These are phyloP conservation scores for Acanthopagrus latus DNA, from an alignment of 2,797 vertebrate species.

Conservation along the genomic window DNA sequence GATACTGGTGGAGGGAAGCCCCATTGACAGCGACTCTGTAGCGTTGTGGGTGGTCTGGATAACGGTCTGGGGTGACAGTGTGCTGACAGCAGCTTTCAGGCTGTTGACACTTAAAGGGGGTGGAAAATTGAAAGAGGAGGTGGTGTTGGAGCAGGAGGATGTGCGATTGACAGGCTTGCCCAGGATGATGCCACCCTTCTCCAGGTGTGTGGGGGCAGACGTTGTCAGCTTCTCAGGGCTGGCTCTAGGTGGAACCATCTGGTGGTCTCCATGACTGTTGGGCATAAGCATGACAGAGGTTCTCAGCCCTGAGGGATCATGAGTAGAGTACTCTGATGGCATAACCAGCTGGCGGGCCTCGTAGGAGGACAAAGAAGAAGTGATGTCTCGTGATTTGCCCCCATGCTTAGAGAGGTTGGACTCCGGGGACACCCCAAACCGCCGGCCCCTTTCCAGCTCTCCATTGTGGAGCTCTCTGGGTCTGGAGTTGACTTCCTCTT, in stretches of 20 bases:
- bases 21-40: constrained; percentile 91
- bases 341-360: constrained; percentile 92
- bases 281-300: constrained; percentile 94
- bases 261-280: constrained; percentile 90
- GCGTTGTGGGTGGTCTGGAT: constrained; percentile 95
- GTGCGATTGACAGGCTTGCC: constrained; percentile 90
- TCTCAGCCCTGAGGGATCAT: constrained; percentile 89
- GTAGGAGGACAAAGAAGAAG: constrained; percentile 78
- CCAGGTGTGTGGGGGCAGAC: constrained; percentile 82
- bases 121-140: constrained; percentile 88
- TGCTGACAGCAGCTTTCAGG: constrained; percentile 87
- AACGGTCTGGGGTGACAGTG: constrained; percentile 92
- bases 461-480: constrained; percentile 94
- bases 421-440: constrained; percentile 79
- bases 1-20: constrained; percentile 90
- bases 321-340: constrained; percentile 88
- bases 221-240: constrained; percentile 88
- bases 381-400: constrained; percentile 73
- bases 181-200: constrained; percentile 90
- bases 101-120: constrained; percentile 88
- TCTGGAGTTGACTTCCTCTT: constrained; percentile 84
- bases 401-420: constrained; percentile 73
- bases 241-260: constrained; percentile 81
- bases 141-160: constrained; percentile 81
- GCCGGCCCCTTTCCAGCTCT: constrained; percentile 91